Evolutionary conservation across 1,140 invertebrate species (phyloP).

Genomic region (Ceratoteleas bidentatus): DNA sequence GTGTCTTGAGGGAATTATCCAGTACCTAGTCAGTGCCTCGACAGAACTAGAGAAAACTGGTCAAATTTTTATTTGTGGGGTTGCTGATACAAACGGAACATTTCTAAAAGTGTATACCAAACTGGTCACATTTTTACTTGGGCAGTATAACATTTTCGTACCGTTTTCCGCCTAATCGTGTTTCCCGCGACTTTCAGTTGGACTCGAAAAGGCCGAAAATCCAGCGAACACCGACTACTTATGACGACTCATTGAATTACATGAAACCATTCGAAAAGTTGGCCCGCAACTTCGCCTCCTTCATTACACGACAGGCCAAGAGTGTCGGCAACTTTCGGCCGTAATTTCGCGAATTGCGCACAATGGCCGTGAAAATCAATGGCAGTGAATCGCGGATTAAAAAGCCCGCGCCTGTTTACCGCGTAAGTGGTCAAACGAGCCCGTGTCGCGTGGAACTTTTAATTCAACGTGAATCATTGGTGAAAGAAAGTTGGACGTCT

Average conservation of each 20-base stretch:
- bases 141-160: too few species aligned
- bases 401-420: slow-evolving; percentile 29
- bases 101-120: too few species aligned
- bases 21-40: too few species aligned
- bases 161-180: too few species aligned
- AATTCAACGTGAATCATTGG: slow-evolving; percentile 23
- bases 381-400: slow-evolving; percentile 41
- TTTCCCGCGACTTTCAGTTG: neutral
- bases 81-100: too few species aligned
- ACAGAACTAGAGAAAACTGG: too few species aligned
- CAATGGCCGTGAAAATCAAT: slow-evolving; percentile 39
- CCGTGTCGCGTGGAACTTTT: slow-evolving; percentile 14
- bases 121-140: too few species aligned
- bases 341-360: slow-evolving; percentile 43
- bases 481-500: slow-evolving; percentile 11
- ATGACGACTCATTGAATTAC: slow-evolving; percentile 33
- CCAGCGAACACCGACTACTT: neutral
- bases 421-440: slow-evolving; percentile 15
- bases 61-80: too few species aligned
- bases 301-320: slow-evolving; percentile 26
- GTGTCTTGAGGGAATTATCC: too few species aligned
- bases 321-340: neutral
- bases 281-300: slow-evolving; percentile 25
- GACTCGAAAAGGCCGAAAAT: neutral
- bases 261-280: slow-evolving; percentile 14